Base-by-base conservation (phyloP, 2,888 invertebrate species). In the Sceliomorpha sp. region DNA sequence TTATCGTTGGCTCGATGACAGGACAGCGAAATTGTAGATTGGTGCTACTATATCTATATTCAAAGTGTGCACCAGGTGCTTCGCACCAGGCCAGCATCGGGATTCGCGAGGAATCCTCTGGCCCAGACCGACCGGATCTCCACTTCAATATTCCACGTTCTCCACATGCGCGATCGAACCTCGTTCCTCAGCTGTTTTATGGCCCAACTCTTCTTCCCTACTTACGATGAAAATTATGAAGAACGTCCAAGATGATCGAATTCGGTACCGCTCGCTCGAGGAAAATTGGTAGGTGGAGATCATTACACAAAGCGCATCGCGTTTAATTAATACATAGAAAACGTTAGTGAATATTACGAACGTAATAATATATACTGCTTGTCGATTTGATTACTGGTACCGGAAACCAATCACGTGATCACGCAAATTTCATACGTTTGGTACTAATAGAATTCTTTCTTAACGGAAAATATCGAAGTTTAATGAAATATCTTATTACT, bases 101-200 rank as follows among this genome's bases (percentile, higher is more conserved):
- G 48, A 70, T 55, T 60, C 50, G 64, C 58, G 60, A 70, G 60
- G 64, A 68, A 73, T 72, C 62, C 56, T 69, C 48, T 53, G 24
- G 44, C 51, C 50, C 59, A 59, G 68, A 64, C 60, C 37, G 63
- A 37, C 68, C 63, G 63, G 71, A 71, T 67, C 71, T 71, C 62
- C 15, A 56, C 15, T 58, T 51, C 64, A 39, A 56, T 64, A 58
- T 68, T 67, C 56, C 51, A 67, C 70, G 70, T 72, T 60, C 67
- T 70, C 69, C 66, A 67, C 69, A 72, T 72, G 72, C 69, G 64
- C 68, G 50, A 29, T 62, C 60, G 45, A 50, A 64, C 56, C 68
- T 68, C 72, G 68, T 72, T 64, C 17, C 60, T 72, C 72, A 72
- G 72, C 72, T 72, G 71, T 68, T 64, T 68, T 60, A 60, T 68